Percentiles rank a stretch among this genome's conserved stretches.
These are phyloP conservation scores for Amyelois transitella DNA, from an alignment of 1,140 invertebrate genomes.

Conservation along the genomic window DNA sequence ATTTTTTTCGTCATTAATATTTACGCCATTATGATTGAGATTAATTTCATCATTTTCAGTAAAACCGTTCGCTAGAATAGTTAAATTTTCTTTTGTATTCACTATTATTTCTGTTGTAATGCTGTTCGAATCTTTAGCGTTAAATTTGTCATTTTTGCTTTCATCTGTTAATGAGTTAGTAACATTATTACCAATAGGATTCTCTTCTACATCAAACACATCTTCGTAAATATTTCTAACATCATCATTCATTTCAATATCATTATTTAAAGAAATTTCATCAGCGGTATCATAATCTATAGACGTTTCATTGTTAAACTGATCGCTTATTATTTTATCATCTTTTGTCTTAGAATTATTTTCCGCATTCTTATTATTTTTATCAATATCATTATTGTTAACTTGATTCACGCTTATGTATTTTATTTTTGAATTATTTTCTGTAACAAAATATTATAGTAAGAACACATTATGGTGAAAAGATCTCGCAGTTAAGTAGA, in stretches of 20 bases:
- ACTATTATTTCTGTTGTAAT: neutral
- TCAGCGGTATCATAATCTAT: neutral
- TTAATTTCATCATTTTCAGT: neutral
- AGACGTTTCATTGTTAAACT: neutral
- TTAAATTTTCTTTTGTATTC: neutral
- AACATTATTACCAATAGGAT: neutral
- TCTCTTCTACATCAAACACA: constrained; percentile 7
- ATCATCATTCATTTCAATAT: neutral
- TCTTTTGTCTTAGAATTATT: neutral
- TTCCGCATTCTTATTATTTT: neutral
- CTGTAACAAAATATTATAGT: neutral
- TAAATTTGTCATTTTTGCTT: neutral
- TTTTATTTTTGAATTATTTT: neutral
- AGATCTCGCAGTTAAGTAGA: no score
- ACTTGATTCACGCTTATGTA: neutral
- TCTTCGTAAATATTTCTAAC: constrained; percentile 3
- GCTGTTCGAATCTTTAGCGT: neutral
- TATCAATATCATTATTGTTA: neutral
- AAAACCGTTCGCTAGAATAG: no score
- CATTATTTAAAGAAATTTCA: neutral
- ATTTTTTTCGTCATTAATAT: neutral
- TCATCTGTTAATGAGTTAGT: neutral
- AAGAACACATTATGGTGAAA: no score
- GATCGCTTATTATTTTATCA: neutral
- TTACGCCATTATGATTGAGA: neutral